Evolutionary conservation across 1,140 invertebrate species (phyloP), one percentile per base, ranked within the genome.

Genomic region (Hyphantria cunea): DNA sequence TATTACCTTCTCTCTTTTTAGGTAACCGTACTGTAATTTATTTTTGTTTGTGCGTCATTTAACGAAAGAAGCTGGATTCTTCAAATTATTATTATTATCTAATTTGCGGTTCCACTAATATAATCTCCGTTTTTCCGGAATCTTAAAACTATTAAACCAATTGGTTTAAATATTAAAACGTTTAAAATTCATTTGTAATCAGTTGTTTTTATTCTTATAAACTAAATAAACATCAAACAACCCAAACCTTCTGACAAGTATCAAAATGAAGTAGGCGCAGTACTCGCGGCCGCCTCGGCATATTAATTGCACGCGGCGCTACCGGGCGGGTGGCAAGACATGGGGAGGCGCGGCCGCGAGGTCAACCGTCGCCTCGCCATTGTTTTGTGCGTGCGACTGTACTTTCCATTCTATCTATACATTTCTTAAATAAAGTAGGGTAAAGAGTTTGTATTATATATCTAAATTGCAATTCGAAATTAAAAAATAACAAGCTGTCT

Each of bases 231-330:
- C n/a, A n/a, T n/a, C n/a, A n/a, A n/a, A n/a, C n/a, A n/a, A n/a
- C n/a, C n/a, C n/a, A n/a, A n/a, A n/a, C n/a, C n/a, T n/a, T n/a
- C n/a, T n/a, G n/a, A 13, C 17, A 47, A 83, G 70, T 66, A 75
- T 75, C 72, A 75, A 78, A 17, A 10, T 0, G 0, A 13, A 0
- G 25, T 6, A 13, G 54, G 69, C 72, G 61, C 59, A 12, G 58
- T 80, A 76, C 66, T 76, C 85, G 87, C 84, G 81, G 86, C 71
- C 75, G 84, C 78, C 84, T 85, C 84, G 80, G 87, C 87, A 86
- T 90, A 90, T 90, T 90, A 90, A 90, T 90, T 90, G 87, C 87
- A 90, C 83, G 87, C 87, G 87, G 84, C 78, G 81, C 85, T 86
- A 86, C 84, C 82, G 72, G 61, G 74, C 71, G 78, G 85, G 76